phyloP scores from a whole-genome alignment of 2,113 vertebrate species.

The Panthera leo region DNA sequence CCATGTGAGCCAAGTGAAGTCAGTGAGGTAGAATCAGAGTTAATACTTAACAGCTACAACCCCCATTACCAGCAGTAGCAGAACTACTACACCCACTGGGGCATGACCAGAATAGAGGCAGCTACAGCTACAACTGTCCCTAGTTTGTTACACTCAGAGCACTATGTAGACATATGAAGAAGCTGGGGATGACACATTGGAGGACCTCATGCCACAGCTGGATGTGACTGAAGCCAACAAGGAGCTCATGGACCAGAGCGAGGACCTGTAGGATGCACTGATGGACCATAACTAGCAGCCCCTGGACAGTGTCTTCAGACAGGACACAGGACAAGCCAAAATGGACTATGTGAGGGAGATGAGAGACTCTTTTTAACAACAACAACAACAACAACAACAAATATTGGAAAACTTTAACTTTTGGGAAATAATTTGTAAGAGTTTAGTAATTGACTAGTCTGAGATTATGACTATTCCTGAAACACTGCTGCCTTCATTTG shows the following conservation, averaged over 20 bases:
- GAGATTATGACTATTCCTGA: neutral
- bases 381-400: neutral
- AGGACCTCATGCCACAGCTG: slow-evolving; percentile 91
- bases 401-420: slow-evolving; percentile 22
- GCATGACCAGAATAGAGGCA: slow-evolving; percentile 90
- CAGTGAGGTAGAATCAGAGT: slow-evolving; percentile 87
- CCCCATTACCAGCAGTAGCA: slow-evolving; percentile 91
- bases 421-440: slow-evolving; percentile 45
- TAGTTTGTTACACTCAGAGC: slow-evolving; percentile 92
- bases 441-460: slow-evolving; percentile 35
- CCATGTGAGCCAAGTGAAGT: slow-evolving; percentile 88
- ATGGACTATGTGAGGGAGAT: neutral
- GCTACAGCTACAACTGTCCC: slow-evolving; percentile 91
- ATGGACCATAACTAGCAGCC: slow-evolving; percentile 94
- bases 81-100: slow-evolving; percentile 92
- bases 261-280: slow-evolving; percentile 93
- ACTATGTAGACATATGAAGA: slow-evolving; percentile 90
- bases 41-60: slow-evolving; percentile 84
- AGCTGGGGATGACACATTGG: slow-evolving; percentile 89
- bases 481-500: neutral
- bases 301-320: slow-evolving; percentile 86
- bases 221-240: slow-evolving; percentile 92
- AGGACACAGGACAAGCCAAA: neutral
- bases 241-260: slow-evolving; percentile 93
- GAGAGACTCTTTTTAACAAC: neutral